Evolutionary conservation across 2,888 invertebrate species (phyloP).

Genomic region (Mechanitis messenoides): DNA sequence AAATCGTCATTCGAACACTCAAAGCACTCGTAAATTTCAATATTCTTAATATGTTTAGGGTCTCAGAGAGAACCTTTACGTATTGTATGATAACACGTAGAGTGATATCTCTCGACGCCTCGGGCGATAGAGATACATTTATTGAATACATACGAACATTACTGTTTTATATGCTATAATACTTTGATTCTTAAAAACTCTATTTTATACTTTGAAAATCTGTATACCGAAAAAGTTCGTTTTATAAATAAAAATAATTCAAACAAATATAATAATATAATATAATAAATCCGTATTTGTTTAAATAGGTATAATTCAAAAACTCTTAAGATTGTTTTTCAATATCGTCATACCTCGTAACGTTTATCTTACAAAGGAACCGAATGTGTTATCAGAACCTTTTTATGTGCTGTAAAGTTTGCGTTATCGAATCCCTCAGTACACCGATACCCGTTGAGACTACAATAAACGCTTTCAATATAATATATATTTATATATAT

Average conservation of each 20-base stretch:
- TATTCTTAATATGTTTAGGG: conserved; percentile 56
- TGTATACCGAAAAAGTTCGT: too few relatives aligned
- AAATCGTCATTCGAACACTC: conserved; percentile 42
- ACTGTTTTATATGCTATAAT: conserved; percentile 7
- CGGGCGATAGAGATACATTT: conserved; percentile 46
- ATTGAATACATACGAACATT: conserved; percentile 45
- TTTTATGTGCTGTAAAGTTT: background rate
- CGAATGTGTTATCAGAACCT: too few relatives aligned
- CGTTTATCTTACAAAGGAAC: too few relatives aligned
- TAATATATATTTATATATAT: conserved; percentile 28
- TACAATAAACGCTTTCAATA: conserved; percentile 19
- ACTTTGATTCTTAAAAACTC: background rate
- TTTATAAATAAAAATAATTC: too few relatives aligned
- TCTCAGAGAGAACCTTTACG: conserved; percentile 54
- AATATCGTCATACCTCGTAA: too few relatives aligned
- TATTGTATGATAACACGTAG: conserved; percentile 56
- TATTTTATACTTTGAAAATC: background rate
- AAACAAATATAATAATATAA: too few relatives aligned
- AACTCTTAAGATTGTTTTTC: too few relatives aligned
- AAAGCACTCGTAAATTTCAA: conserved; percentile 60
- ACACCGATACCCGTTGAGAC: conserved; percentile 5
- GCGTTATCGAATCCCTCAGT: background rate
- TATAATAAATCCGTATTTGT: too few relatives aligned
- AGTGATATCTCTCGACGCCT: conserved; percentile 50
- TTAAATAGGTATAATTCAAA: too few relatives aligned